Base-by-base conservation (phyloP, 2,888 invertebrate genomes). In the Gymnocheta viridis region DNA sequence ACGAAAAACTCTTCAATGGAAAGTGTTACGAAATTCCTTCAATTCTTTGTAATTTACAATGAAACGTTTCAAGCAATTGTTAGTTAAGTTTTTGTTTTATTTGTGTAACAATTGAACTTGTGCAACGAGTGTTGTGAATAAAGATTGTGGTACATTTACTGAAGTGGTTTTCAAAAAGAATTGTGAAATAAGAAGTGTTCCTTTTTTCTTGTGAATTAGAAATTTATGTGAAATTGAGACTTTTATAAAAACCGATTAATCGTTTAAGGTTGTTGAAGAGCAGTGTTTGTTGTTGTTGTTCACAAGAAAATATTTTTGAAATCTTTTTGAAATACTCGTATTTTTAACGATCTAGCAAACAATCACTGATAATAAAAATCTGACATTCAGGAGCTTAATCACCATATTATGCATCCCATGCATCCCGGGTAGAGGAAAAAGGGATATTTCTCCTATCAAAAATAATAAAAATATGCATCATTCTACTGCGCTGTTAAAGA, bases 1-100 rank as follows among this genome's bases (percentile, higher is more conserved):
- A n/a, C n/a, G n/a, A n/a, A 73, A 73, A 56, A 24, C n/a, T 58
- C n/a, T 38, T 80, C 44, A 76, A 84, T 80, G 51, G 83, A 84
- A 83, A 84, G 83, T 84, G 83, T 84, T 84, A 80, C 67, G 69
- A 41, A 67, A 72, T 66, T 27, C 51, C 4, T 47, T 56, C 41
- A 80, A 73, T 22, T 64, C 24, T 24, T 47, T 27, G 4, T 49
- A 58, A 5, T 66, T 64, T 12, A 38, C 9, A 38, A 67, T 49
- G 47, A 70, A 79, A 32, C 27, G 12, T 51, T 76, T 29, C 12
- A 10, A 51, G 14, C 19, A 64, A 64, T 64, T 64, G 32, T 66
- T 41, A 44, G 32, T 66, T 41, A 44, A 62, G 29, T 54, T 64
- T 54, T 64, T 56, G 5, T 62, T 9, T 49, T 66, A 32, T 10